Conservation (phyloP, 2,113 vertebrate genomes). For the Melospiza georgiana region DNA sequence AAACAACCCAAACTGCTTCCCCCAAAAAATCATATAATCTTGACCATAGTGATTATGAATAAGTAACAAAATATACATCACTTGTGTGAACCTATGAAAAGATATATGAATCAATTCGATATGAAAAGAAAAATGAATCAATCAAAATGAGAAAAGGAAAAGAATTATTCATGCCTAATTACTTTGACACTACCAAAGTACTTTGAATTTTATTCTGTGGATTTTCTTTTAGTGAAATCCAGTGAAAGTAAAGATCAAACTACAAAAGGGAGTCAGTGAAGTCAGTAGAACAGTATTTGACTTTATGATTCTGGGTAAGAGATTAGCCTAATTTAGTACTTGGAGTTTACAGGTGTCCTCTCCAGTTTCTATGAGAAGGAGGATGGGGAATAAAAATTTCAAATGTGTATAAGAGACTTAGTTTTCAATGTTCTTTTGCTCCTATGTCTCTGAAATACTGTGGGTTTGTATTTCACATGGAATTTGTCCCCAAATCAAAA, state of each 20-base stretch:
- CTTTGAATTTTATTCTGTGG: not conserved
- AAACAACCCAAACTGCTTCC: not conserved
- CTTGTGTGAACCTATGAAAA: not conserved
- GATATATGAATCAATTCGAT: not conserved
- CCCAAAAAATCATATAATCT: not conserved
- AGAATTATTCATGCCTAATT: not conserved
- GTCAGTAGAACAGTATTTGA: not conserved
- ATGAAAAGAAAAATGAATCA: not conserved
- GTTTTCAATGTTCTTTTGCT: not conserved
- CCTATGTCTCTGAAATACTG: not conserved
- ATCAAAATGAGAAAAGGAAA: not conserved
- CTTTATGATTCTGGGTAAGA: not conserved
- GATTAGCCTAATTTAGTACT: not conserved
- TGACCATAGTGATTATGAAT: not conserved
- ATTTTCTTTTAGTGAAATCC: not conserved
- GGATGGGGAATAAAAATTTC: not conserved
- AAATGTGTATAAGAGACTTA: not conserved
- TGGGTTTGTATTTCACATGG: not conserved
- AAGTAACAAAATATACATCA: not conserved
- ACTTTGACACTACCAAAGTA: not conserved
- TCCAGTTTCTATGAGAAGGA: not conserved
- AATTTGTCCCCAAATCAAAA: not conserved
- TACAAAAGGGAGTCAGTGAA: not conserved
- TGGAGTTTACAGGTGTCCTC: not conserved
- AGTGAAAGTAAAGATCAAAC: not conserved